Base-by-base conservation (phyloP, 2,797 vertebrate genomes). In the Pipistrellus pygmaeus region DNA sequence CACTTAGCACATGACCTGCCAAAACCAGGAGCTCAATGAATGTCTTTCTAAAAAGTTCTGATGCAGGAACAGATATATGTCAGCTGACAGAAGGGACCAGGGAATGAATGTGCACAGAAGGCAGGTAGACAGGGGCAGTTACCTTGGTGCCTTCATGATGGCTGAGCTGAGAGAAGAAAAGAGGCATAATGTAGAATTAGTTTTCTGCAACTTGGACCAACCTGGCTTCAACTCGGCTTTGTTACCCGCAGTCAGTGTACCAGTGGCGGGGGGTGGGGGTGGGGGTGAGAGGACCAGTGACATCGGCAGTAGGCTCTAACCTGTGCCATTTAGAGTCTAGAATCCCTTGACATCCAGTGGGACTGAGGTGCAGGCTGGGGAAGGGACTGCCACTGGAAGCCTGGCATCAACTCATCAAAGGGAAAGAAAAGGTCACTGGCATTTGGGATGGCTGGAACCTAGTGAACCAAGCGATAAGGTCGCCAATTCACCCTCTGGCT, bases 391-490 rank as follows among this genome's bases (percentile, higher is more conserved):
- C 55, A 21, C 46, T 3, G 55, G 27, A 91, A 91, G 48, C 60
- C 32, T 68, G 68, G n/a, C 55, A 46, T 95, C 48, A 55, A n/a
- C 48, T 77, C 51, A 60, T 75, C 81, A 87, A 62, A 93, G 83
- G 55, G 72, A 66, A 81, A 73, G 66, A 20, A 89, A 94, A 91
- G 53, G 91, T 46, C 91, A 66, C 25, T 66, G 93, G 55, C 55
- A 27, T 75, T 57, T 75, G 35, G 53, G 76, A 93, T 96, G 87
- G 90, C 94, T 91, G 93, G 68, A 93, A 95, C 90, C 77, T 27
- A 66, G 55, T 90, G 84, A 91, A 44, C 62, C 8, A 11, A 91
- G 62, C 81, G 3, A 21, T 41, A 69, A 92, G 85, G 53, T 92
- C 92, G 77, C 53, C 21, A 15, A 12, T 48, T 48, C 25, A 57